Percentiles rank a stretch among this genome's conserved stretches.
Evolutionary conservation across 2,113 vertebrate species (phyloP).

Genomic region (Anoplopoma fimbria): DNA sequence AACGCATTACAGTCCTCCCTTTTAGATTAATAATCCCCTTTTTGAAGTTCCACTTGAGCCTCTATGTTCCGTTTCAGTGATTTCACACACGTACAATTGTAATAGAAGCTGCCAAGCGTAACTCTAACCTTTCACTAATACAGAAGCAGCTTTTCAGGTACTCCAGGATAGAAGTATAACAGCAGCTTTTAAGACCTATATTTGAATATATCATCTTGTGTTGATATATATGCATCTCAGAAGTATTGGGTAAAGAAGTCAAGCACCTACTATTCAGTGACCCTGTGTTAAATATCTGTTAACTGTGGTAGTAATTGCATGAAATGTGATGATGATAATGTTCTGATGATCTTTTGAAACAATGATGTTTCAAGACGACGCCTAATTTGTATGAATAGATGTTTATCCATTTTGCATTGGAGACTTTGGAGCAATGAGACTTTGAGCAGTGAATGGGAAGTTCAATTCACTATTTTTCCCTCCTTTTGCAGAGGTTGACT

Average conservation of each 20-base stretch:
- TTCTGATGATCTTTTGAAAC: no score
- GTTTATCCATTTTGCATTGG: not conserved
- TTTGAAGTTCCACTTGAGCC: not conserved
- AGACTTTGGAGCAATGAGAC: not conserved
- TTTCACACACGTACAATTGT: conserved; percentile 5
- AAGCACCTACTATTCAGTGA: not conserved
- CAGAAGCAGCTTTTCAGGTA: not conserved
- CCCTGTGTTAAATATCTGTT: not conserved
- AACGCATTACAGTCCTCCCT: conserved; percentile 3
- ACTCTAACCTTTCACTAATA: not conserved
- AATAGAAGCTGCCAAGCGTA: conserved; percentile 1
- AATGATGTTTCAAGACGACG: not conserved
- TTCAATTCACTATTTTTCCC: not conserved
- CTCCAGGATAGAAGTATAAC: not conserved
- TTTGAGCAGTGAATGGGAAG: not conserved
- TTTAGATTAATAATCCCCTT: conserved; percentile 4
- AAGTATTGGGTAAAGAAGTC: not conserved
- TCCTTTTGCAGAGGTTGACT: conserved; percentile 89
- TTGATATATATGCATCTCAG: not conserved
- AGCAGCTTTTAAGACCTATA: not conserved
- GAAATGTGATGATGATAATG: not conserved
- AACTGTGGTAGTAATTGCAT: not conserved
- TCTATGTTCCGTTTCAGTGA: not conserved
- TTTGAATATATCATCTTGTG: not conserved
- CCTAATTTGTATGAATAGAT: not conserved